Evolutionary conservation across 2,113 vertebrate genomes (phyloP).

Genomic region (Cisticola juncidis): DNA sequence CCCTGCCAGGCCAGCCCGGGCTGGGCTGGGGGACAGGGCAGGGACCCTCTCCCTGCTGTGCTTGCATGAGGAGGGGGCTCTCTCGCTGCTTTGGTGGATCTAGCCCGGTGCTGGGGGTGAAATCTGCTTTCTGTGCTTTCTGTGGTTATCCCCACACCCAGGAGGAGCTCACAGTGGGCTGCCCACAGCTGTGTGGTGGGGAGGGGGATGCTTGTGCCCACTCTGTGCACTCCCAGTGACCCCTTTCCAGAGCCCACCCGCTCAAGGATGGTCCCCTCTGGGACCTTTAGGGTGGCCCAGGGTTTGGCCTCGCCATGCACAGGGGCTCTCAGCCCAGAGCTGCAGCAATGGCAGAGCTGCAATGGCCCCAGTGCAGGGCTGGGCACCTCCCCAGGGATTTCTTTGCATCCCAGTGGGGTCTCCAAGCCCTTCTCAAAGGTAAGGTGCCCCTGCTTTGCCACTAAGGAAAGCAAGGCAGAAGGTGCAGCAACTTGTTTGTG

Average conservation of each 20-base stretch:
- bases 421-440: not conserved
- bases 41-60: not conserved
- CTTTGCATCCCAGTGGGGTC: not conserved
- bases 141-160: not conserved
- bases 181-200: not conserved
- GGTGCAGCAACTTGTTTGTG: not conserved
- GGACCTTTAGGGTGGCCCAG: not conserved
- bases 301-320: rapidly evolving
- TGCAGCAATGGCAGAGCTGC: not conserved
- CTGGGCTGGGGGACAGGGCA: not conserved
- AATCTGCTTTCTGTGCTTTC: no score
- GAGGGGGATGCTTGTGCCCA: not conserved
- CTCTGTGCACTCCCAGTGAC: not conserved
- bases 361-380: not conserved
- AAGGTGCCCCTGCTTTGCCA: not conserved
- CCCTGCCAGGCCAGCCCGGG: not conserved
- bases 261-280: rapidly evolving
- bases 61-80: conserved; percentile 8
- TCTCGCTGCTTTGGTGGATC: not conserved
- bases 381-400: not conserved
- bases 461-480: not conserved
- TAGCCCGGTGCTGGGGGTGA: not conserved
- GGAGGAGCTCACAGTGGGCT: not conserved
- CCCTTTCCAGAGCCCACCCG: not conserved
- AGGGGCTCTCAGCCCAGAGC: not conserved